Evolutionary conservation across 2,797 vertebrate genomes (phyloP).

Genomic region (Esox lucius): DNA sequence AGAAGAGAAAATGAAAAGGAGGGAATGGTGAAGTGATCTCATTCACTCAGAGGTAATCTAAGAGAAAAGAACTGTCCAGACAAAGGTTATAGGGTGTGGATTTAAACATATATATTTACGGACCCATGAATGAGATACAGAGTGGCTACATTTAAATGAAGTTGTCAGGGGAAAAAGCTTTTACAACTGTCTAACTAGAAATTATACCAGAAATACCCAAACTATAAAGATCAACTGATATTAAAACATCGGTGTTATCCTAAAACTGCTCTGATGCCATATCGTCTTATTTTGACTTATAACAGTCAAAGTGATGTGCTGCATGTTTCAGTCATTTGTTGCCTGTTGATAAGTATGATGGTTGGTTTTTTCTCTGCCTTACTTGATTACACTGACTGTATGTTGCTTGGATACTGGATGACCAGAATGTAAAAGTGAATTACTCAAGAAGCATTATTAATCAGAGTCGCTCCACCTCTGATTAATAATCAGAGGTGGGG

Average conservation of each 20-base stretch:
- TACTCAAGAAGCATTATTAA: too few relatives aligned
- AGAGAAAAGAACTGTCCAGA: conserved; percentile 25
- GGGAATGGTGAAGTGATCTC: conserved; percentile 24
- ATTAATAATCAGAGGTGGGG: too few relatives aligned
- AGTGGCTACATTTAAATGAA: conserved; percentile 1
- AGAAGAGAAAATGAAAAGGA: conserved; percentile 54
- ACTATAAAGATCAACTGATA: background rate
- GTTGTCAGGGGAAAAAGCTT: conserved; percentile 1
- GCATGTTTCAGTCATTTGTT: background rate
- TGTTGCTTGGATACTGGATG: too few relatives aligned
- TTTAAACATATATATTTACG: background rate
- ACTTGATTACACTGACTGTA: too few relatives aligned
- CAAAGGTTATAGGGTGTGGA: conserved; percentile 32
- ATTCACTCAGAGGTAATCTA: conserved; percentile 34
- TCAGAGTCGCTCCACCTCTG: too few relatives aligned
- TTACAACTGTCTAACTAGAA: background rate
- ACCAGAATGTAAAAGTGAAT: too few relatives aligned
- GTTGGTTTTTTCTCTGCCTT: too few relatives aligned
- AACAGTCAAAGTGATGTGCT: background rate
- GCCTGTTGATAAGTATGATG: background rate
- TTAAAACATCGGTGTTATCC: background rate
- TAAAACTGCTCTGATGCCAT: background rate
- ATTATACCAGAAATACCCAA: conserved; percentile 4
- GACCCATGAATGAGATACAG: too few relatives aligned
- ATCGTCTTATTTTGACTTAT: background rate